Evolutionary conservation across 2,113 vertebrate genomes (phyloP), one percentile per base, ranked within the genome.

Genomic region (Scartelaos histophorus): DNA sequence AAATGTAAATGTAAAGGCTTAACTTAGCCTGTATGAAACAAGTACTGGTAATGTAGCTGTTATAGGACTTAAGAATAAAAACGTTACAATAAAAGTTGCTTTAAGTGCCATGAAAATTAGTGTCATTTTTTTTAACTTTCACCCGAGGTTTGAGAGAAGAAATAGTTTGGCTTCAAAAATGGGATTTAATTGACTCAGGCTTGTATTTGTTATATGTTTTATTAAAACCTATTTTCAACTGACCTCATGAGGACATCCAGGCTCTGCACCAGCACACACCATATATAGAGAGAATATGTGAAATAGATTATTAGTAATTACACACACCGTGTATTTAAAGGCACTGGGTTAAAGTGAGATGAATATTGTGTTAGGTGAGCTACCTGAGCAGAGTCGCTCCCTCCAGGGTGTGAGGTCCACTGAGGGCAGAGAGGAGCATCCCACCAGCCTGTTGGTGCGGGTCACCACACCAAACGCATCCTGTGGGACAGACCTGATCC

Each of bases 361-460:
- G 19, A 61, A 58, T 15, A 64, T 43, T 65, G 64, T 25, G 46
- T 58, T 21, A 46, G 25, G 0, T 75, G 11, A 29, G 24, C 76
- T 46, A 85, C 85, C 84, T 57, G 34, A 45, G 46, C 73, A 75
- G 4, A 12, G 3, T 6, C 16, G 71, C 0, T 92, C 87, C 17
- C 19, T 87, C 94, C 94, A 95, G 53, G 83, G 24, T 0, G 0
- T 5, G 47, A 95, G 87, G 76, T 93, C 62, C 22, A 94, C 5
- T 0, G 21, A 0, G 0, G 16, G 81, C 24, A 89, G 25, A 0
- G 0, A 11, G 7, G 21, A 15, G 70, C 94, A 95, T 12, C 0
- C 0, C 1, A 73, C 61, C 1, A 74, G 78, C 2, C 0, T 70
- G 57, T 87, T 75, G 0, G 4, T 13, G 0, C 5, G 45, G 16